Percentiles rank a stretch among this genome's conserved stretches.
Conservation (phyloP, 2,888 invertebrate species). For the Ormia ochracea region DNA sequence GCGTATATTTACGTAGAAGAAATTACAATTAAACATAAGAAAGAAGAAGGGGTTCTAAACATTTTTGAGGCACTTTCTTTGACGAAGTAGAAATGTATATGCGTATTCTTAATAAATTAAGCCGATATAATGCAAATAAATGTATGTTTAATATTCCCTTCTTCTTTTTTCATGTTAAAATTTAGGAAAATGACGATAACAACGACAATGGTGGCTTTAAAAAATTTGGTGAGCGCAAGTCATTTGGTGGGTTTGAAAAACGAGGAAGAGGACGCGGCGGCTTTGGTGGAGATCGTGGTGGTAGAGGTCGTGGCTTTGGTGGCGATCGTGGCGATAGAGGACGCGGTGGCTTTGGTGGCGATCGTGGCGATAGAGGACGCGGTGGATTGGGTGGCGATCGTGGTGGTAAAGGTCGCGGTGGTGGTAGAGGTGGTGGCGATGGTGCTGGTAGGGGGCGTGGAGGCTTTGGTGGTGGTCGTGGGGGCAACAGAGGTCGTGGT, state of each 20-base stretch:
- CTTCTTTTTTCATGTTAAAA: conserved; percentile 66
- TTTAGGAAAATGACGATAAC: conserved; percentile 27
- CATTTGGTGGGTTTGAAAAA: conserved; percentile 74
- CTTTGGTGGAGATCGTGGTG: conserved; percentile 65
- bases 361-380: conserved; percentile 66
- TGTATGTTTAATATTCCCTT: conserved; percentile 71
- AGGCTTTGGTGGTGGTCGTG: conserved; percentile 65
- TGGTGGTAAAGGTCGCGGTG: conserved; percentile 66
- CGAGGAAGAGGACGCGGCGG: conserved; percentile 61
- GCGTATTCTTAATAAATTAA: conserved; percentile 6
- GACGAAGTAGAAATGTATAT: background rate
- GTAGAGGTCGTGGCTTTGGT: conserved; percentile 64
- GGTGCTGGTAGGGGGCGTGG: conserved; percentile 66
- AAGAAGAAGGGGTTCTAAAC: conserved; percentile 45
- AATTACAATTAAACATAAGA: background rate
- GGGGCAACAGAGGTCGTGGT: conserved; percentile 71
- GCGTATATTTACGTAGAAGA: background rate
- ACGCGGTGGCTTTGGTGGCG: conserved; percentile 63
- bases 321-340: conserved; percentile 67
- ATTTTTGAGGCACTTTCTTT: conserved; percentile 70
- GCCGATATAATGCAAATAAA: conserved; percentile 74
- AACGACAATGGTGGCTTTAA: conserved; percentile 70
- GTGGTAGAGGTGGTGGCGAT: conserved; percentile 66
- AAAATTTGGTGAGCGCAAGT: conserved; percentile 73
- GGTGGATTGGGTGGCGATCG: conserved; percentile 72